Evolutionary conservation across 2,888 invertebrate genomes (phyloP).

Genomic region (Bhutanitis thaidina): DNA sequence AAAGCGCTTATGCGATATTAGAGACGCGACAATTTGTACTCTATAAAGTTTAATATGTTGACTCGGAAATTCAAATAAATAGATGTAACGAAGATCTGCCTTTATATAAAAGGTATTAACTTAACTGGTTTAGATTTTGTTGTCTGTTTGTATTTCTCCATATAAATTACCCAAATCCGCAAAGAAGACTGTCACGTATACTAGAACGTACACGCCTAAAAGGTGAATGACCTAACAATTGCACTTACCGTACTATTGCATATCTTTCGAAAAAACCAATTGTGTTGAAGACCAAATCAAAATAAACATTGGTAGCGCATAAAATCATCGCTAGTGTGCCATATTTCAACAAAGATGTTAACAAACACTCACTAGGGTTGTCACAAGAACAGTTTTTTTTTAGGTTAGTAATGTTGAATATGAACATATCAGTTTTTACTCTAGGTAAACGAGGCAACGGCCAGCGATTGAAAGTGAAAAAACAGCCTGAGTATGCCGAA

Average conservation of each 20-base stretch:
- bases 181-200: background rate
- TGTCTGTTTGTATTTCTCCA: too few relatives aligned
- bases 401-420: too few relatives aligned
- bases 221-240: constrained; percentile 20
- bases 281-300: constrained; percentile 20
- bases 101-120: too few relatives aligned
- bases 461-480: too few relatives aligned
- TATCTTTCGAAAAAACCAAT: constrained; percentile 21
- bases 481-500: too few relatives aligned
- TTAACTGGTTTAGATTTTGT: too few relatives aligned
- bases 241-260: constrained; percentile 17
- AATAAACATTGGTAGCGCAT: constrained; percentile 31
- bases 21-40: background rate
- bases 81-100: too few relatives aligned
- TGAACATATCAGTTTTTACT: too few relatives aligned
- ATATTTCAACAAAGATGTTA: constrained; percentile 27
- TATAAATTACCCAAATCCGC: too few relatives aligned
- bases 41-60: background rate
- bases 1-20: background rate
- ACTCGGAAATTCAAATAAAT: background rate
- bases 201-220: background rate
- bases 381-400: background rate
- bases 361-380: constrained; percentile 25
- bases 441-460: too few relatives aligned
- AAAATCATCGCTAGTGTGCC: constrained; percentile 31